phyloP scores from a whole-genome alignment of 2,113 vertebrate species.

The Pionites leucogaster region DNA sequence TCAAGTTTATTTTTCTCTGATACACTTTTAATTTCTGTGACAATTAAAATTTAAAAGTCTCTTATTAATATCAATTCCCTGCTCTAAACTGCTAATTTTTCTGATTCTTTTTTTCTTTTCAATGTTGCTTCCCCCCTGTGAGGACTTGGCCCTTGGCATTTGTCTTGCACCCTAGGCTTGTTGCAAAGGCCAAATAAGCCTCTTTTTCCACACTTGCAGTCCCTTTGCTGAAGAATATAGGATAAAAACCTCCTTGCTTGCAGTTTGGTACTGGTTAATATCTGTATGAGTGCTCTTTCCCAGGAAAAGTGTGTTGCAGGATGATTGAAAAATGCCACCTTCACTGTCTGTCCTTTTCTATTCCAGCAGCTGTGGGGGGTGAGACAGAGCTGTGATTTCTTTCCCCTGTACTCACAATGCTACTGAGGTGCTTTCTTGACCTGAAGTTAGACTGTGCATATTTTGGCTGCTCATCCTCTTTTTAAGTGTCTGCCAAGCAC shows the following conservation, averaged over 20 bases:
- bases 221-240: not conserved
- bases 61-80: not conserved
- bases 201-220: not conserved
- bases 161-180: not conserved
- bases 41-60: not conserved
- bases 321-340: not conserved
- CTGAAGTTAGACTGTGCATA: accelerated
- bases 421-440: not conserved
- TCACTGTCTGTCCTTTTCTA: not conserved
- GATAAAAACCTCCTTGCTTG: not conserved
- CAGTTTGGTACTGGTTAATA: not conserved
- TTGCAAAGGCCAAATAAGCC: not conserved
- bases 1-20: not conserved
- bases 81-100: not conserved
- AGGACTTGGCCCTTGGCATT: not conserved
- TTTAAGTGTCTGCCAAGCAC: not conserved
- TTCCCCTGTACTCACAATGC: accelerated
- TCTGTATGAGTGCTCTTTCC: not conserved
- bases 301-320: not conserved
- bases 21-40: not conserved
- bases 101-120: not conserved
- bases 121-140: accelerated
- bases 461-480: not conserved
- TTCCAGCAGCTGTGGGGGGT: not conserved
- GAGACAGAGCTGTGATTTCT: not conserved